A percentile compares a stretch with the other conserved stretches of the same genome.
These are phyloP conservation scores for Agrochola macilenta DNA, from an alignment of 2,888 invertebrate species.

Conservation along the genomic window DNA sequence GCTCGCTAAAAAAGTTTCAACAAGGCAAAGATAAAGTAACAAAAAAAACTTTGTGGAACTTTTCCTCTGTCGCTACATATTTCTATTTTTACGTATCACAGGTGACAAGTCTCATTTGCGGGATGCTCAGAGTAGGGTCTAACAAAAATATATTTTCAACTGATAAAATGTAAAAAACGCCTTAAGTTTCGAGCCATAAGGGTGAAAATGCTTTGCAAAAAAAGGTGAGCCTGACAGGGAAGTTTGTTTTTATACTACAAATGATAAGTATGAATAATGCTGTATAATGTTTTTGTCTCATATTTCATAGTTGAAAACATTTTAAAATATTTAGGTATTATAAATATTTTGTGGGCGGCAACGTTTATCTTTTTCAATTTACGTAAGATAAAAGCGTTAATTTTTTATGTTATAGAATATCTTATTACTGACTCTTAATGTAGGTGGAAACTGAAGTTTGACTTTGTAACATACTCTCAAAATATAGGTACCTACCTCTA, in stretches of 20 bases:
- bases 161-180: conserved; percentile 37
- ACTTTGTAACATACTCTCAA: neutral
- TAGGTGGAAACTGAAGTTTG: neutral
- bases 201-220: conserved; percentile 34
- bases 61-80: conserved; percentile 63
- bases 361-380: conserved; percentile 18
- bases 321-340: conserved; percentile 37
- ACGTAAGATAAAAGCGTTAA: neutral
- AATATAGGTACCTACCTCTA: neutral
- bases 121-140: conserved; percentile 61
- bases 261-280: conserved; percentile 63
- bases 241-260: conserved; percentile 41
- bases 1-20: conserved; percentile 5
- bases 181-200: conserved; percentile 23
- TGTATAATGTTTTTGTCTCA: conserved; percentile 53
- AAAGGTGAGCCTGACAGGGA: neutral
- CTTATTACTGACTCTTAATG: no score
- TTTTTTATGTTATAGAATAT: neutral
- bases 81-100: conserved; percentile 67
- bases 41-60: conserved; percentile 45
- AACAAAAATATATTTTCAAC: conserved; percentile 48
- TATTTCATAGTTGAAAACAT: conserved; percentile 52
- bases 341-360: conserved; percentile 17
- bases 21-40: conserved; percentile 13
- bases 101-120: conserved; percentile 70